Conservation (phyloP, 2,797 vertebrate genomes). For the Gastrophryne carolinensis region DNA sequence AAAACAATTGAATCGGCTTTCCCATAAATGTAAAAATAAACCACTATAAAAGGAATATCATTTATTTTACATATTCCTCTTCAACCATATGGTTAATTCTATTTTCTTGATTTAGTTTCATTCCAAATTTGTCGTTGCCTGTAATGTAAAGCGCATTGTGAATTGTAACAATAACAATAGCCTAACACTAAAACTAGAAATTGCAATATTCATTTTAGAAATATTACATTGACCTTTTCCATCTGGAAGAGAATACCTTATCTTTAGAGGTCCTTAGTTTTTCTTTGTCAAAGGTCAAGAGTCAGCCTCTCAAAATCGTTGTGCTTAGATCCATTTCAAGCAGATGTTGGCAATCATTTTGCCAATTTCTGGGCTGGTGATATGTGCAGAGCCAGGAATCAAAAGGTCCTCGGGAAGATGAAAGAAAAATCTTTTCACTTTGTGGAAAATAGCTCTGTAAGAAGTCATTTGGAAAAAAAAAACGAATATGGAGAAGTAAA, state of each 20-base stretch:
- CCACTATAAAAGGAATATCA: too few species aligned
- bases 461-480: neutral
- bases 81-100: neutral
- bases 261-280: conserved; percentile 48
- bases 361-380: conserved; percentile 49
- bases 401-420: conserved; percentile 48
- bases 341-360: conserved; percentile 55
- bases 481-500: neutral
- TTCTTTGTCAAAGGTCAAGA: conserved; percentile 57
- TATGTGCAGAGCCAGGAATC: conserved; percentile 41
- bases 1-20: too few species aligned
- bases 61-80: neutral
- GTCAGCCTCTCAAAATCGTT: conserved; percentile 55
- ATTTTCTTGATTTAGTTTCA: neutral
- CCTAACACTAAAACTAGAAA: conserved; percentile 23
- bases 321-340: conserved; percentile 54
- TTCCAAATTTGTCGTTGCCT: neutral
- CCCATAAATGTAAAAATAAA: too few species aligned
- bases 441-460: neutral
- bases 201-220: conserved; percentile 44
- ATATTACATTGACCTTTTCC: conserved; percentile 47
- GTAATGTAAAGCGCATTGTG: neutral
- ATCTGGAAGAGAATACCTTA: conserved; percentile 40
- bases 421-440: conserved; percentile 33
- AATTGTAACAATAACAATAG: neutral